Percentiles rank a stretch among this genome's conserved stretches.
These are phyloP conservation scores for Corythucha ciliata DNA, from an alignment of 2,888 invertebrate species.

Conservation along the genomic window DNA sequence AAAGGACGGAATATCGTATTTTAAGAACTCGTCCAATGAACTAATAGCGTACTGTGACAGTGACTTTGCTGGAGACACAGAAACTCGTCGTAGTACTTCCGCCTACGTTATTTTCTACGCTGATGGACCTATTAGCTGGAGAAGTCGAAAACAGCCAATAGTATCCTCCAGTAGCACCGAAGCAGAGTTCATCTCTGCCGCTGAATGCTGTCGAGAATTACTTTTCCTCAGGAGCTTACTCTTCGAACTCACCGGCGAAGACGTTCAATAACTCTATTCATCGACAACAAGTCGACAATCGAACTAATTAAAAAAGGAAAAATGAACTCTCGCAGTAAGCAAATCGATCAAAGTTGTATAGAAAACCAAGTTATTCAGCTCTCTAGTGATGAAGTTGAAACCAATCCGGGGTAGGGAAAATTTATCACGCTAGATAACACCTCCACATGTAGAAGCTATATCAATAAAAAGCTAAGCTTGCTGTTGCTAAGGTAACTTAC, in stretches of 20 bases:
- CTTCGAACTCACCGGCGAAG: conserved; percentile 6
- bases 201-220: conserved; percentile 16
- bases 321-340: conserved; percentile 5
- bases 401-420: too few species aligned
- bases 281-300: conserved; percentile 5
- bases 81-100: conserved; percentile 4
- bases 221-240: conserved; percentile 5
- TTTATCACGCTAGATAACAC: too few species aligned
- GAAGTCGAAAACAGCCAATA: conserved; percentile 8
- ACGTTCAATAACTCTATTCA: background rate
- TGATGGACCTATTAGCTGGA: conserved; percentile 13
- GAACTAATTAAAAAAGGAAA: conserved; percentile 5
- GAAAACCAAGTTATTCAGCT: too few species aligned
- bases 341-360: too few species aligned
- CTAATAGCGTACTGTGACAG: conserved; percentile 5
- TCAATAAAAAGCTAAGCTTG: too few species aligned
- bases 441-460: too few species aligned
- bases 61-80: conserved; percentile 11
- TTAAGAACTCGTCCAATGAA: background rate
- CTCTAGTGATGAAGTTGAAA: too few species aligned
- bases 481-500: too few species aligned
- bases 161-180: conserved; percentile 1
- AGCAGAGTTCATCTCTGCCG: conserved; percentile 10
- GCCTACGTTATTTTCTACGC: conserved; percentile 4
- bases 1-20: background rate